phyloP scores from a whole-genome alignment of 2,888 invertebrate species.

The Watsonalla binaria region DNA sequence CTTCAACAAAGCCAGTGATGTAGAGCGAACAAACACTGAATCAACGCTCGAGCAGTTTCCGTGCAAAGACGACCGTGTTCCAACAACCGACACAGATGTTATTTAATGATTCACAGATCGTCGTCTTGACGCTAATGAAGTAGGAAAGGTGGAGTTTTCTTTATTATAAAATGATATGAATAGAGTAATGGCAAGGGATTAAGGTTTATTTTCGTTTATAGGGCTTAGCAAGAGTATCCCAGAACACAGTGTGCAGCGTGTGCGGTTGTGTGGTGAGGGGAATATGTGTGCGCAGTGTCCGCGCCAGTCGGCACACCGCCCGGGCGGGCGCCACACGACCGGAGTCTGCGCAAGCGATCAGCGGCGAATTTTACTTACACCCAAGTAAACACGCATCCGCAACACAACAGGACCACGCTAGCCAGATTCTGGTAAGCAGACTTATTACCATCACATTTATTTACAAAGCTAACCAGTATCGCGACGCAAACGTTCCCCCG shows the following conservation, averaged over 20 bases:
- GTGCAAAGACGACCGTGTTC: slow-evolving; percentile 25
- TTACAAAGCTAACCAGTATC: slow-evolving; percentile 8
- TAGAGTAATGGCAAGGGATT: background rate
- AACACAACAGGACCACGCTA: slow-evolving; percentile 53
- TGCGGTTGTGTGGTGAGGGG: slow-evolving; percentile 5
- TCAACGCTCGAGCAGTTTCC: slow-evolving; percentile 39
- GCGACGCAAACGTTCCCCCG: slow-evolving; percentile 19
- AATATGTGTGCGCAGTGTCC: slow-evolving; percentile 25
- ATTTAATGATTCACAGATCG: background rate
- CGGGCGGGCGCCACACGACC: slow-evolving; percentile 79
- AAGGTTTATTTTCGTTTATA: background rate
- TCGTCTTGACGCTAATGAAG: background rate
- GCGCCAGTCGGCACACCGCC: slow-evolving; percentile 75
- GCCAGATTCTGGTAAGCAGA: slow-evolving; percentile 76
- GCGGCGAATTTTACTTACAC: slow-evolving; percentile 62
- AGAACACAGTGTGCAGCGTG: slow-evolving; percentile 21
- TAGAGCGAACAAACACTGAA: slow-evolving; percentile 43
- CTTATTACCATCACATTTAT: slow-evolving; percentile 13
- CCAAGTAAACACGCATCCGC: slow-evolving; percentile 66
- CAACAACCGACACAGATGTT: slow-evolving; percentile 18
- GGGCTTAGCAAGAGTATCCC: background rate
- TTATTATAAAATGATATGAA: background rate
- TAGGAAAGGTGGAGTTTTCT: background rate
- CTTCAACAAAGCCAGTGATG: slow-evolving; percentile 25
- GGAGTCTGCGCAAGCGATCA: slow-evolving; percentile 71